Conservation (phyloP, 2,113 vertebrate species). For the Hoplias malabaricus region DNA sequence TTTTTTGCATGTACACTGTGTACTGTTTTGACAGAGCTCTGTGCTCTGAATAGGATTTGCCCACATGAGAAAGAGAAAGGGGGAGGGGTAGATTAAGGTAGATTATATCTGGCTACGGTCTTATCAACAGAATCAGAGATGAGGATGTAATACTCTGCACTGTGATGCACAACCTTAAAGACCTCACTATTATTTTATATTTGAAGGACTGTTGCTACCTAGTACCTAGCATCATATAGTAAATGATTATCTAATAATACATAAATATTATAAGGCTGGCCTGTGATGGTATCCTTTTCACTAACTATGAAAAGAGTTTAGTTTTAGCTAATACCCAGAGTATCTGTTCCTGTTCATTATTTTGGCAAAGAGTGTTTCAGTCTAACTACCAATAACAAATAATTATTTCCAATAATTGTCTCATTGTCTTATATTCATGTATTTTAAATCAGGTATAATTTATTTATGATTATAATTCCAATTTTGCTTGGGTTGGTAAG, state of each 20-base stretch:
- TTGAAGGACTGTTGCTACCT: background rate
- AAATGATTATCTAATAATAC: too few relatives aligned
- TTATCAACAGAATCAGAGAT: constrained; percentile 66
- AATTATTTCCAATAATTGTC: background rate
- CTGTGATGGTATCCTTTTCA: too few relatives aligned
- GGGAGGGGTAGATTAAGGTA: constrained; percentile 65
- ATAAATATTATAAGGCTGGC: background rate
- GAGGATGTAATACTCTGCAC: constrained; percentile 55
- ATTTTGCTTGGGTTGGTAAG: background rate
- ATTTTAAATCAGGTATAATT: background rate
- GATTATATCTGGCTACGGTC: constrained; percentile 69
- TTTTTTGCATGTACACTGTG: background rate
- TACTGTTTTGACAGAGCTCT: constrained; percentile 43
- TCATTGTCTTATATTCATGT: background rate
- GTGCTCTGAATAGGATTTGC: constrained; percentile 60
- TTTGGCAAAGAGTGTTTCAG: background rate
- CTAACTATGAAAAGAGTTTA: background rate
- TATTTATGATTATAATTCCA: background rate
- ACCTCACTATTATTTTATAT: constrained; percentile 7
- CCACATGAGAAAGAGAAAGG: constrained; percentile 52
- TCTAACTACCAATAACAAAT: background rate
- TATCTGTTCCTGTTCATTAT: background rate
- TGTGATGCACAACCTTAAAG: constrained; percentile 21
- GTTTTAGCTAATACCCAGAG: background rate
- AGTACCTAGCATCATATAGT: background rate